A percentile compares a stretch with the other conserved stretches of the same genome.
Evolutionary conservation across 2,797 vertebrate species (phyloP).

Genomic region (Sternotherus odoratus): DNA sequence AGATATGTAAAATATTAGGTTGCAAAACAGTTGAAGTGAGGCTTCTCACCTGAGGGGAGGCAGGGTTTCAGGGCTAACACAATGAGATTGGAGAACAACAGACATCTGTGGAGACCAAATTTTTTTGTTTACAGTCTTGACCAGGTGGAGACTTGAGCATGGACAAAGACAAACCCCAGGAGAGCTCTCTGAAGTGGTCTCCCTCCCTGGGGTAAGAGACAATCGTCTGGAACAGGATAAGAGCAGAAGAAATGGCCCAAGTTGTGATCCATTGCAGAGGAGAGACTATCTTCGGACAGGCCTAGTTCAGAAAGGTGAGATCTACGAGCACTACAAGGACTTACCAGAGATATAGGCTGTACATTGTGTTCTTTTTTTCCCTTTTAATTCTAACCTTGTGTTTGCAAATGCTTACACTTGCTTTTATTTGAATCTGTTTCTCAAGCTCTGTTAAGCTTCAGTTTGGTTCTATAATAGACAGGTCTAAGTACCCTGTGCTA

Average conservation of each 20-base stretch:
- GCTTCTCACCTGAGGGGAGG: neutral
- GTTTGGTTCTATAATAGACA: neutral
- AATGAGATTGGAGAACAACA: neutral
- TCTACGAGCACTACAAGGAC: neutral
- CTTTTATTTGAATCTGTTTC: neutral
- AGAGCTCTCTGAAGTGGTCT: neutral
- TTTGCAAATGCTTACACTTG: neutral
- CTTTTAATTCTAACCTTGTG: neutral
- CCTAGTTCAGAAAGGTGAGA: neutral
- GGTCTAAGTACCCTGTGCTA: neutral
- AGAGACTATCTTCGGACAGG: neutral
- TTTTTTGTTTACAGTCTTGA: no score
- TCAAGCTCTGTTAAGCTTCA: neutral
- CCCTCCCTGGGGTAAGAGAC: neutral
- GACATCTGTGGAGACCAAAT: neutral
- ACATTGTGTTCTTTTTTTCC: neutral
- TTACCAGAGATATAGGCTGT: neutral
- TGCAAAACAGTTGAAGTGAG: neutral
- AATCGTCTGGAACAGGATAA: neutral
- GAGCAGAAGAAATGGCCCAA: neutral
- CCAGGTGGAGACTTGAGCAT: neutral
- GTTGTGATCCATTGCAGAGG: neutral
- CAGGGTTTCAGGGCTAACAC: neutral
- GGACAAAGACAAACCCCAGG: neutral
- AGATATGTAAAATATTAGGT: neutral